phyloP scores from a whole-genome alignment of 2,797 vertebrate genomes.

The Sebastes trivittatus region DNA sequence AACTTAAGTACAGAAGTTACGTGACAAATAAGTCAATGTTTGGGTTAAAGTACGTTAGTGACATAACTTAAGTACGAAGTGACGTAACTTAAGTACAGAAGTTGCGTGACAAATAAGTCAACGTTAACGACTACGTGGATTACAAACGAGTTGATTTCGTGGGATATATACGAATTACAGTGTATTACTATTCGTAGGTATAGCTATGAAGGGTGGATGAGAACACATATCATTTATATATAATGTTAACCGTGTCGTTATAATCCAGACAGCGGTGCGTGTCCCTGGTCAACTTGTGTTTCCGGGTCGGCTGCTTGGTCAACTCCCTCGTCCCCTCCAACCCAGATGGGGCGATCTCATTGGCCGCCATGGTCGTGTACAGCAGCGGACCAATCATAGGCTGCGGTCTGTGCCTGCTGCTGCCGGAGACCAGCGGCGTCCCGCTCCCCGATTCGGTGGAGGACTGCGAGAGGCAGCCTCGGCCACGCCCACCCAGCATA shows the following conservation, averaged over 20 bases:
- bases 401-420: slow-evolving; percentile 71
- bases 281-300: slow-evolving; percentile 73
- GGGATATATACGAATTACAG: too few relatives aligned
- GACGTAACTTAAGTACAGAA: too few relatives aligned
- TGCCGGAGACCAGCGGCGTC: slow-evolving; percentile 79
- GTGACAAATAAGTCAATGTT: too few relatives aligned
- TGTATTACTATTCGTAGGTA: too few relatives aligned
- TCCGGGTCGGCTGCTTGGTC: slow-evolving; percentile 73
- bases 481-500: neutral
- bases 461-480: slow-evolving; percentile 73
- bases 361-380: slow-evolving; percentile 79
- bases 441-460: slow-evolving; percentile 76
- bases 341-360: slow-evolving; percentile 62
- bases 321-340: slow-evolving; percentile 66
- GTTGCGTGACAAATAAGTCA: too few relatives aligned
- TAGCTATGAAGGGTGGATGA: too few relatives aligned
- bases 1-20: too few relatives aligned
- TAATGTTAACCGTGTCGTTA: rapidly evolving
- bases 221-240: too few relatives aligned
- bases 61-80: too few relatives aligned
- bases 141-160: too few relatives aligned
- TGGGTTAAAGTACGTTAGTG: too few relatives aligned
- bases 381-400: slow-evolving; percentile 77
- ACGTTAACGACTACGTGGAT: too few relatives aligned
- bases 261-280: slow-evolving; percentile 77